Percentiles rank a stretch among this genome's conserved stretches.
These are phyloP conservation scores for Magallana gigas DNA, from an alignment of 1,140 invertebrate species.

Conservation along the genomic window DNA sequence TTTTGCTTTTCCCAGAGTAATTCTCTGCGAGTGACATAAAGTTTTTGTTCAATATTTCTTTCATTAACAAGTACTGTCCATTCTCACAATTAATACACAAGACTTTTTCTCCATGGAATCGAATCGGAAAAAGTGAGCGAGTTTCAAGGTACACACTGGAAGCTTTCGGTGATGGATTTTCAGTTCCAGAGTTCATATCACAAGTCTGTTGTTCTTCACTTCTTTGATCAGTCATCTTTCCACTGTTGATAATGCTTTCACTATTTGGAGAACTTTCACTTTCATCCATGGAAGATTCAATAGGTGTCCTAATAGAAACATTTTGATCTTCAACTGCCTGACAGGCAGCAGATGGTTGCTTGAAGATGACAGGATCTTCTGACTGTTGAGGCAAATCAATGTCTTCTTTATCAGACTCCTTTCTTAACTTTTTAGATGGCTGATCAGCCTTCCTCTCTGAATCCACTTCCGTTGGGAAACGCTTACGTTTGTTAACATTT, in stretches of 20 bases:
- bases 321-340: not conserved
- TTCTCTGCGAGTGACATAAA: not conserved
- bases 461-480: not conserved
- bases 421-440: not conserved
- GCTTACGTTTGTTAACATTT: not conserved
- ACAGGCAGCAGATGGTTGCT: not conserved
- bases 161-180: not conserved
- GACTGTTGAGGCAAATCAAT: not conserved
- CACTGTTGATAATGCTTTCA: not conserved
- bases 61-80: constrained; percentile 4
- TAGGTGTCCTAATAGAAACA: no score
- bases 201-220: not conserved
- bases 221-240: not conserved
- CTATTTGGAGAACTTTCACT: not conserved
- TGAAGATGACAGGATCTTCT: not conserved
- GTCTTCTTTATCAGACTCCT: not conserved
- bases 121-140: not conserved
- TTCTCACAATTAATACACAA: constrained; percentile 27
- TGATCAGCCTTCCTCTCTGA: not conserved
- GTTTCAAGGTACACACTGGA: not conserved
- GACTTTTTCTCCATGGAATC: constrained; percentile 24
- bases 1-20: not conserved
- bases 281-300: not conserved
- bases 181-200: not conserved
- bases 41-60: constrained; percentile 24